Percentiles rank a stretch among this genome's conserved stretches.
Evolutionary conservation across 1,140 invertebrate genomes (phyloP).

Genomic region (Danaus plexippus): DNA sequence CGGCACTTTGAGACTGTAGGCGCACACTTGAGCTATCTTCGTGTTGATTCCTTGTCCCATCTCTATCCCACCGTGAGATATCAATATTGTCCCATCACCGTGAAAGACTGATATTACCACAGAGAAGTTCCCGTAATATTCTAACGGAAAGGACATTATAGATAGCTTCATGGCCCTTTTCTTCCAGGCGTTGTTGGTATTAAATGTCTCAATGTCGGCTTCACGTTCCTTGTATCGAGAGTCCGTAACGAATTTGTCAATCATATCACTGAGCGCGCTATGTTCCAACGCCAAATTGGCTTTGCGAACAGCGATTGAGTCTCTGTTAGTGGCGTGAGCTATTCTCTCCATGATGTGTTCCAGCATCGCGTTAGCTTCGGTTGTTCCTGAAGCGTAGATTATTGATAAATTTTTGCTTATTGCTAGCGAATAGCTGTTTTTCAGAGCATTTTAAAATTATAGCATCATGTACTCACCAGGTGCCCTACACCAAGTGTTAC

Average conservation of each 20-base stretch:
- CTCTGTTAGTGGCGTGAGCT: constrained; percentile 75
- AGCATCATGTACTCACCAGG: constrained; percentile 68
- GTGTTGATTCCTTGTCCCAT: constrained; percentile 81
- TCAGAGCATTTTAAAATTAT: background rate
- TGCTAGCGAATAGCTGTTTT: background rate
- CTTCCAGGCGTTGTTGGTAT: constrained; percentile 76
- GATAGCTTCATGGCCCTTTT: constrained; percentile 75
- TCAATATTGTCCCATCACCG: constrained; percentile 76
- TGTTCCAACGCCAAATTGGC: constrained; percentile 73
- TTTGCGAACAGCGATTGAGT: constrained; percentile 78
- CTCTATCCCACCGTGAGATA: constrained; percentile 81
- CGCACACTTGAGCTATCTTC: constrained; percentile 81
- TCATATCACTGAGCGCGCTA: constrained; percentile 68
- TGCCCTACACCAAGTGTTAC: constrained; percentile 75
- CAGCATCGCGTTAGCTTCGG: constrained; percentile 77
- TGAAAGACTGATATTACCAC: constrained; percentile 77
- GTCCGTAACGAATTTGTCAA: constrained; percentile 55
- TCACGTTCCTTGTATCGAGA: constrained; percentile 74
- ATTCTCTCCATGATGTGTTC: constrained; percentile 92
- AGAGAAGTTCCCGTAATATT: constrained; percentile 68
- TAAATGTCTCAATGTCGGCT: constrained; percentile 43
- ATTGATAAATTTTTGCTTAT: background rate
- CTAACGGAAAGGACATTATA: constrained; percentile 73
- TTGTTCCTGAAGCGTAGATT: constrained; percentile 71
- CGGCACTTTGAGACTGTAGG: constrained; percentile 81